These are phyloP conservation scores for Sinocyclocheilus anophthalmus DNA, from an alignment of 2,113 vertebrate genomes.

Conservation along the genomic window DNA sequence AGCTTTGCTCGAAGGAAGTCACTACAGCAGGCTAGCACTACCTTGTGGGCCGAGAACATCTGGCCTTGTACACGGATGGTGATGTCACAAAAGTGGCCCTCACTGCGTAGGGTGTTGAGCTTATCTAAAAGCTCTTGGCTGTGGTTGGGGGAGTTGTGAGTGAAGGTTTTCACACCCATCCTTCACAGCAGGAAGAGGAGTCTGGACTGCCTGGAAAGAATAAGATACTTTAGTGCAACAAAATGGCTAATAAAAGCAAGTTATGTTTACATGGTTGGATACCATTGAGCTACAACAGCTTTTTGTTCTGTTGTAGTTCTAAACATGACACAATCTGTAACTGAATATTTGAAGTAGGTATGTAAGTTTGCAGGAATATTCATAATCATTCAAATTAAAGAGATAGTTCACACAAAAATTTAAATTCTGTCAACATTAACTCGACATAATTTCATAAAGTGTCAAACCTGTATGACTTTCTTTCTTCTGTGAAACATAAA, in stretches of 20 bases:
- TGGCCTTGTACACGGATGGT: constrained; percentile 90
- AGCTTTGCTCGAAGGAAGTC: constrained; percentile 89
- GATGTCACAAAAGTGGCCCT: constrained; percentile 88
- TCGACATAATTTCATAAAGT: neutral
- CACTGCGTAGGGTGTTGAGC: constrained; percentile 86
- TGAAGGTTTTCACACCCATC: constrained; percentile 92
- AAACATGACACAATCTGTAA: neutral
- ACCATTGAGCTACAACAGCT: neutral
- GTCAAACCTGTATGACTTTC: too few relatives aligned
- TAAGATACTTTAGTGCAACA: neutral
- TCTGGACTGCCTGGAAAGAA: constrained; percentile 27
- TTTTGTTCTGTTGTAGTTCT: too few relatives aligned
- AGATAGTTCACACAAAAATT: neutral
- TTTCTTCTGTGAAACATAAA: neutral
- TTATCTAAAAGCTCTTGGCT: constrained; percentile 91
- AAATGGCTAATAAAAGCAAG: neutral
- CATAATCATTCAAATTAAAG: neutral
- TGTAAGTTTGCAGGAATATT: neutral
- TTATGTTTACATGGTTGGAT: neutral
- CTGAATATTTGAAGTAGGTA: neutral
- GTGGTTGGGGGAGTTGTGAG: constrained; percentile 87
- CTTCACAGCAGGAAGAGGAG: constrained; percentile 51
- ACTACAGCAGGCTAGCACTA: constrained; percentile 88
- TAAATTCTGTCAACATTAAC: neutral
- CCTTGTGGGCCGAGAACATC: constrained; percentile 88